A percentile compares a stretch with the other conserved stretches of the same genome.
phyloP scores from a whole-genome alignment of 35 echinoderm and acorn worm species.

The Holothuria glaberrima region DNA sequence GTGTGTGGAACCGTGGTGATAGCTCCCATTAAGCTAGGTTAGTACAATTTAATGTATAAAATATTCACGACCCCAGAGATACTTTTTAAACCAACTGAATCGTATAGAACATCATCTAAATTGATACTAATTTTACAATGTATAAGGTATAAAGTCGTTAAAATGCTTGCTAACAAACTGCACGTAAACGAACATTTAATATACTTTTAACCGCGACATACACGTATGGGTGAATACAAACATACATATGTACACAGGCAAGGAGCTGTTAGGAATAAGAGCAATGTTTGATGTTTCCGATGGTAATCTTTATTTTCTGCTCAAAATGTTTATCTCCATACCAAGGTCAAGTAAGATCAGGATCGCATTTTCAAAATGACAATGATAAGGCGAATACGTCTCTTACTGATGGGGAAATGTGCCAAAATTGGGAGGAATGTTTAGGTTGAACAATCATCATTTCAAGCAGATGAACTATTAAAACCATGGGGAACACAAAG shows the following conservation, averaged over 20 bases:
- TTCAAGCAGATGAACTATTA: too few species aligned
- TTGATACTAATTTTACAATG: neutral
- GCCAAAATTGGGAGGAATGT: too few species aligned
- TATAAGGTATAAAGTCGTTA: neutral
- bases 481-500: too few species aligned
- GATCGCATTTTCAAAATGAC: too few species aligned
- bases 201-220: neutral
- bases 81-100: neutral
- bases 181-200: neutral
- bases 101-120: neutral
- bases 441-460: too few species aligned
- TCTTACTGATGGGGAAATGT: too few species aligned
- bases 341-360: too few species aligned
- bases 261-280: neutral
- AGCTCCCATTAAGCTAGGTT: neutral
- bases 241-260: neutral
- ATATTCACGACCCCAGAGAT: conserved; percentile 4
- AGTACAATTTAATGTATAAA: conserved; percentile 1
- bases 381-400: too few species aligned
- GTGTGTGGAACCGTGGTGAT: neutral
- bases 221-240: neutral
- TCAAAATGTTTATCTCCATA: too few species aligned
- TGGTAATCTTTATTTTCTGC: too few species aligned
- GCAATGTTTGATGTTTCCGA: neutral
- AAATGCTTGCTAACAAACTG: neutral